Percentiles rank a stretch among this genome's conserved stretches.
phyloP scores from a whole-genome alignment of 2,888 invertebrate genomes.

The Drosophila atroscutellata region DNA sequence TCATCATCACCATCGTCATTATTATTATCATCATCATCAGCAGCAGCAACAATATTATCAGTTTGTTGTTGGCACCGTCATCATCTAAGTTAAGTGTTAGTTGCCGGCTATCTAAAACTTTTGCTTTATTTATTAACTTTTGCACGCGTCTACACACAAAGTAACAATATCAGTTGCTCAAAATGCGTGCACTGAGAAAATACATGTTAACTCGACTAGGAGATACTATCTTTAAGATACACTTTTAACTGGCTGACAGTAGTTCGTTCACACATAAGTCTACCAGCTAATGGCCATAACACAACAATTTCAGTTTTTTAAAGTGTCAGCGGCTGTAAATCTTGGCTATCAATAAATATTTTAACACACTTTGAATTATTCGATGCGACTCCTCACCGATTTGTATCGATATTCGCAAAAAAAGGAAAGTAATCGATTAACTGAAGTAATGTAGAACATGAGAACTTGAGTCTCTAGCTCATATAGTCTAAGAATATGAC shows the following conservation, averaged over 20 bases:
- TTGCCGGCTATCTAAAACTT: constrained; percentile 57
- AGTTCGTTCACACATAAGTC: neutral
- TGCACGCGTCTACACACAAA: constrained; percentile 25
- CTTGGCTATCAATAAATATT: neutral
- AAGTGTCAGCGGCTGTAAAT: neutral
- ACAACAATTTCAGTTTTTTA: neutral
- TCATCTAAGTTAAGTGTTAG: constrained; percentile 61
- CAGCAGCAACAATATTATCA: constrained; percentile 21
- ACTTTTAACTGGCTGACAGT: neutral
- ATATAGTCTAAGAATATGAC: neutral
- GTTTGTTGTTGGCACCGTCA: constrained; percentile 39
- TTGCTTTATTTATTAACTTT: constrained; percentile 66
- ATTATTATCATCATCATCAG: constrained; percentile 8
- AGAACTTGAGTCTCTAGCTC: neutral
- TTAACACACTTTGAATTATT: neutral
- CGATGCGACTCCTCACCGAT: neutral
- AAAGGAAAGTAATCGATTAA: neutral
- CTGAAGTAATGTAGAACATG: neutral
- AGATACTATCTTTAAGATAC: neutral
- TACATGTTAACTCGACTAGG: neutral
- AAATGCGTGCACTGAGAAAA: constrained; percentile 2
- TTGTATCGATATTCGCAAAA: neutral
- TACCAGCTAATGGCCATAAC: neutral
- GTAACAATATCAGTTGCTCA: neutral
- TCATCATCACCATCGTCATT: constrained; percentile 36